These are phyloP conservation scores for Microcebus jonahi DNA, from an alignment of 2,113 vertebrate species.

Conservation along the genomic window DNA sequence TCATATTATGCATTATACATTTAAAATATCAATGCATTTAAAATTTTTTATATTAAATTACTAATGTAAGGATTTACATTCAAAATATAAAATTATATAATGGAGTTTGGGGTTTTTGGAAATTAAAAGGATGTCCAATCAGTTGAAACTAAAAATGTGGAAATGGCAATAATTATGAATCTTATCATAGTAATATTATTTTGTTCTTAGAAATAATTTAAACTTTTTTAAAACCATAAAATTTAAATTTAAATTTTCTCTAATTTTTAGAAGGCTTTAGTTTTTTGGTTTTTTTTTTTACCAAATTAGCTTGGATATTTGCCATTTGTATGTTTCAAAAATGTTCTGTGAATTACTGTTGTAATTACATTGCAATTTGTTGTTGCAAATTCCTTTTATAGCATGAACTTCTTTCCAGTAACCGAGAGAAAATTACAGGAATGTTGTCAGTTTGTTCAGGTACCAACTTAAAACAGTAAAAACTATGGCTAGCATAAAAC, in stretches of 20 bases:
- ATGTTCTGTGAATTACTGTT: constrained; percentile 44
- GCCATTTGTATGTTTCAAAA: constrained; percentile 54
- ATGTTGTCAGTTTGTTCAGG: constrained; percentile 38
- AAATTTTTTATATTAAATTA: constrained; percentile 41
- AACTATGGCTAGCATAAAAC: constrained; percentile 28
- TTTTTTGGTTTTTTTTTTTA: neutral
- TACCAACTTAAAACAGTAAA: constrained; percentile 48
- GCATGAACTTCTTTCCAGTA: constrained; percentile 34
- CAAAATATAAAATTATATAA: constrained; percentile 10
- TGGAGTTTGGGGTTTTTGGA: neutral
- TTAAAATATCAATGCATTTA: constrained; percentile 51
- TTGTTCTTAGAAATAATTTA: constrained; percentile 26
- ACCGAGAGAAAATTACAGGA: constrained; percentile 53
- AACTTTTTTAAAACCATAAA: constrained; percentile 3
- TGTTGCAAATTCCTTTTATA: constrained; percentile 57
- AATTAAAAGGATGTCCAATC: constrained; percentile 33
- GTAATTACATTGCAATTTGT: constrained; percentile 65
- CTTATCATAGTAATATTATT: constrained; percentile 19
- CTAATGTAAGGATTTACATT: constrained; percentile 43
- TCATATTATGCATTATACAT: neutral
- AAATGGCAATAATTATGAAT: constrained; percentile 31
- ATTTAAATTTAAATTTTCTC: constrained; percentile 38
- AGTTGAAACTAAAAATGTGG: constrained; percentile 18
- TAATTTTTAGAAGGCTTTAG: neutral
- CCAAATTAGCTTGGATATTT: constrained; percentile 21